Percentiles rank a stretch among this genome's conserved stretches.
Conservation (phyloP, 2,888 invertebrate genomes). For the Drosophila robusta region DNA sequence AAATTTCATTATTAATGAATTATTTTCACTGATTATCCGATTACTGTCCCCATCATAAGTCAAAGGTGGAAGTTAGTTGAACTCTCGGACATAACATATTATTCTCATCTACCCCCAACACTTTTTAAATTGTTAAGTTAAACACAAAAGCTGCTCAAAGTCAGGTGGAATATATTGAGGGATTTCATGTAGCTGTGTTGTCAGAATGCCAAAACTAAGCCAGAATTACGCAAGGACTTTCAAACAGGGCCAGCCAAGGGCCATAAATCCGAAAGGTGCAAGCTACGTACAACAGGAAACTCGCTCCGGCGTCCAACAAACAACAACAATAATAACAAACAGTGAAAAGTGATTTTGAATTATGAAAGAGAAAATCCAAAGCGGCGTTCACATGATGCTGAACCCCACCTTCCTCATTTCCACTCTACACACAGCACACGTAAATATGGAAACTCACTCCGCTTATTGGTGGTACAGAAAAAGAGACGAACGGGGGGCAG, state of each 20-base stretch:
- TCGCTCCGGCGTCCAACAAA: conserved; percentile 24
- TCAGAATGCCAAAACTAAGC: conserved; percentile 23
- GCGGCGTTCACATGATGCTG: conserved; percentile 46
- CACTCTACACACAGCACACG: not conserved
- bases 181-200: conserved; percentile 17
- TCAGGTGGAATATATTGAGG: conserved; percentile 13
- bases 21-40: not conserved
- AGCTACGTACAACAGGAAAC: conserved; percentile 24
- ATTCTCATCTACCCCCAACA: not conserved
- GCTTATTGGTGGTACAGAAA: conserved; percentile 2
- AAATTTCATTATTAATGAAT: not conserved
- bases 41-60: conserved; percentile 11
- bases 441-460: conserved; percentile 18
- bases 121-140: conserved; percentile 28
- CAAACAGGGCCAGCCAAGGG: not conserved
- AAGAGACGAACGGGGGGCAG: not conserved
- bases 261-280: conserved; percentile 64
- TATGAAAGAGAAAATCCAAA: conserved; percentile 67
- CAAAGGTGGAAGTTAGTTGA: conserved; percentile 1
- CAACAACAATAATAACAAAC: conserved; percentile 40
- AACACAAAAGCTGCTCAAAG: conserved; percentile 33
- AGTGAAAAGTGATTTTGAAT: conserved; percentile 73
- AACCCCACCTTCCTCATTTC: not conserved
- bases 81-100: not conserved
- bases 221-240: conserved; percentile 15